Evolutionary conservation across 2,797 vertebrate species (phyloP), one percentile per base, ranked within the genome.

Genomic region (Pseudochromis fuscus): DNA sequence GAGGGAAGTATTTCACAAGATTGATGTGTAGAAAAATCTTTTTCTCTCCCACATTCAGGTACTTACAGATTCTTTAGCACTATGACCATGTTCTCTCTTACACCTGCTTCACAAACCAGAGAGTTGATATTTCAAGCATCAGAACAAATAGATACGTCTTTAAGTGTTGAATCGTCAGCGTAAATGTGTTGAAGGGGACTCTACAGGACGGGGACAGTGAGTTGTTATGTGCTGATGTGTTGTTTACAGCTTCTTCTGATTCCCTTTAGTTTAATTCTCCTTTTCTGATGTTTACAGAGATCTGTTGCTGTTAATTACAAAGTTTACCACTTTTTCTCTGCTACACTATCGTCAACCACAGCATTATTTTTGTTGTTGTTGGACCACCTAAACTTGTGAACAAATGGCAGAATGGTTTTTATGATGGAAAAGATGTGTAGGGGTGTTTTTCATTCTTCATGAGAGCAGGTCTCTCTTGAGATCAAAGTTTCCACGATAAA

Each of bases 381-480:
- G 31, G 38, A 30, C 33, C 21, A 52, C 30, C 19, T 59, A 37
- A 52, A 7, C 4, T 27, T 63, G 18, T 38, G 48, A 65, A 50
- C 19, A 63, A 19, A 44, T 25, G 11, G 12, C 16, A 44, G 23
- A 46, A 21, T 58, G 46, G 4, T 57, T 72, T 37, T 66, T 1
- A 64, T 33, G 48, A 60, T 61, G 8, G 50, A 49, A 60, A 55
- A 11, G 12, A 24, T 3, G 3, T 4, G 1, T 19, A 10, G 12
- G 18, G 6, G 16, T 38, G 19, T 61, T 44, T 21, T 23, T 46
- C 28, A 67, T 72, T 59, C 33, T 13, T 38, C 18, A 25, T 62
- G 90, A 89, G 92, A 94, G 93, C 93, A 42, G 94, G 94, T 79
- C 91, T 94, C 89, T 90, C 77, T 18, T 28, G 11, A 60, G n/a